Evolutionary conservation across 2,888 invertebrate genomes (phyloP).

Genomic region (Luperina nickerlii): DNA sequence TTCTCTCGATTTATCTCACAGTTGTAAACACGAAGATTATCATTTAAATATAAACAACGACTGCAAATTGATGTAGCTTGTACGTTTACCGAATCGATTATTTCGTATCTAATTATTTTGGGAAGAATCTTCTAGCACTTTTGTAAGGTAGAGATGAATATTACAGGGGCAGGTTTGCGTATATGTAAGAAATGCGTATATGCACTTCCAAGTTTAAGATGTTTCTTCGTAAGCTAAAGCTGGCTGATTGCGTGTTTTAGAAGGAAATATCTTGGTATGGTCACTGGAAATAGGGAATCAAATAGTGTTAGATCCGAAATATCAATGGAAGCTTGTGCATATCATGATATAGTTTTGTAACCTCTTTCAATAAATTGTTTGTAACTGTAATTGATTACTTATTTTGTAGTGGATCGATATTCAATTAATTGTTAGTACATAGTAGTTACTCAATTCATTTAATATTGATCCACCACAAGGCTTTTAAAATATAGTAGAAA

Average conservation of each 20-base stretch:
- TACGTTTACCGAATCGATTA: constrained; percentile 32
- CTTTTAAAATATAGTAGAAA: too few species aligned
- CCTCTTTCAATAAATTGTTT: neutral
- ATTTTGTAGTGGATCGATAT: neutral
- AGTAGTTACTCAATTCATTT: too few species aligned
- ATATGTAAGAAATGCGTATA: too few species aligned
- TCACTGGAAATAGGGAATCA: neutral
- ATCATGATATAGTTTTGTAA: neutral
- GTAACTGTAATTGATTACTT: neutral
- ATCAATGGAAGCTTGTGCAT: neutral
- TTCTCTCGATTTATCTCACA: constrained; percentile 63
- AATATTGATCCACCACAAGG: too few species aligned
- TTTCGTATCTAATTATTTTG: constrained; percentile 23
- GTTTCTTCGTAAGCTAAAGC: neutral
- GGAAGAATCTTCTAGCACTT: neutral
- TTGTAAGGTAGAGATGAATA: neutral
- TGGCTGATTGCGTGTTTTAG: neutral
- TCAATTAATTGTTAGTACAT: neutral
- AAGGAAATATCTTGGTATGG: too few species aligned
- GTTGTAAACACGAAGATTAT: constrained; percentile 39
- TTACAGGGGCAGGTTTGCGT: neutral
- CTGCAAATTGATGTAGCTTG: constrained; percentile 40
- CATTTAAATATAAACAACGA: constrained; percentile 48
- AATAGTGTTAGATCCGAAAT: neutral
- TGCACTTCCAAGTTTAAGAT: neutral